phyloP scores from a whole-genome alignment of 1,140 invertebrate genomes.

The Anthonomus grandis region DNA sequence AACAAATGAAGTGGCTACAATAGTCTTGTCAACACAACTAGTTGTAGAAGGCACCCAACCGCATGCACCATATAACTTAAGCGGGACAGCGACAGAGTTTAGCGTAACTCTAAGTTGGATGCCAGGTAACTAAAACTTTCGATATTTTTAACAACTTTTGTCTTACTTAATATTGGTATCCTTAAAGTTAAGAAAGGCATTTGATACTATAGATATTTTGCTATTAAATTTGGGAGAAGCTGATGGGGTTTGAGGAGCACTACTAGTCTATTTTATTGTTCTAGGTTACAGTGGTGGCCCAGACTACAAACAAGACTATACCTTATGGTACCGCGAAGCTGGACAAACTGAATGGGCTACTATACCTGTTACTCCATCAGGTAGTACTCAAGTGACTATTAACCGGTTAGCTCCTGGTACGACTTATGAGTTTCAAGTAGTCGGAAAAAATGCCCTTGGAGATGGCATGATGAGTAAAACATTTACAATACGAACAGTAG shows the following conservation, averaged over 20 bases:
- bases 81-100: constrained; percentile 81
- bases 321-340: constrained; percentile 84
- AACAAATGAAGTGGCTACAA: constrained; percentile 88
- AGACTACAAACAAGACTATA: constrained; percentile 91
- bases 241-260: background rate
- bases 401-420: constrained; percentile 86
- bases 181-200: background rate
- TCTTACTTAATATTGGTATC: background rate
- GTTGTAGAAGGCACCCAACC: constrained; percentile 95
- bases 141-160: background rate
- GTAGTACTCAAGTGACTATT: constrained; percentile 86
- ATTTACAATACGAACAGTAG: constrained; percentile 84
- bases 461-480: constrained; percentile 94
- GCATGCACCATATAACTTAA: constrained; percentile 92
- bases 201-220: no score
- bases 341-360: constrained; percentile 85
- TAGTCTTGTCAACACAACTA: constrained; percentile 84
- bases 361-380: constrained; percentile 87
- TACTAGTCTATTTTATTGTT: background rate
- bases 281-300: constrained; percentile 84
- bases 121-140: constrained; percentile 67
- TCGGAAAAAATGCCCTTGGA: constrained; percentile 89
- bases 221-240: no score
- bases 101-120: constrained; percentile 87
- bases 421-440: constrained; percentile 94